Conservation (phyloP, 2,797 vertebrate genomes). For the Acanthiza pusilla region DNA sequence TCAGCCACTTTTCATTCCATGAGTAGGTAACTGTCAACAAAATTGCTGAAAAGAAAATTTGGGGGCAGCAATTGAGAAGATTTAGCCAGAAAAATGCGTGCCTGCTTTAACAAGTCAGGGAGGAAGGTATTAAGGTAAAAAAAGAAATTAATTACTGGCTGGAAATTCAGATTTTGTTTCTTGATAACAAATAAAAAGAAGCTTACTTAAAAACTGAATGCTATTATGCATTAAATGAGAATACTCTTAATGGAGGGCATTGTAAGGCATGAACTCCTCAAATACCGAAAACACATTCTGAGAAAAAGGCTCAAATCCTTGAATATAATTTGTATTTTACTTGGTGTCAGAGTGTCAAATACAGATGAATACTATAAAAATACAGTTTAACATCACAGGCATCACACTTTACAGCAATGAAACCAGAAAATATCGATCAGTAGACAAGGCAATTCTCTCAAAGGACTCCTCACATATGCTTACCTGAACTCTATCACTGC, state of each 20-base stretch:
- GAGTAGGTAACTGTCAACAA: not conserved
- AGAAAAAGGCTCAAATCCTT: not conserved
- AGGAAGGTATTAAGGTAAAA: not conserved
- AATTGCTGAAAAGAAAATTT: not conserved
- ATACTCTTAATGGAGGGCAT: not conserved
- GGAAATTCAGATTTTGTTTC: not conserved
- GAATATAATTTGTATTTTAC: not conserved
- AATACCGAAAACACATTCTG: not conserved
- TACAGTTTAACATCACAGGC: not conserved
- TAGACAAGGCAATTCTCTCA: not conserved
- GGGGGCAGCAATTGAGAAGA: not conserved
- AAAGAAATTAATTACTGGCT: not conserved
- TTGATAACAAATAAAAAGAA: not conserved
- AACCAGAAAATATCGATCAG: not conserved
- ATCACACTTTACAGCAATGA: not conserved
- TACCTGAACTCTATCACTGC: constrained; percentile 92
- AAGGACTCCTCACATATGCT: not conserved
- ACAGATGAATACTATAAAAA: not conserved
- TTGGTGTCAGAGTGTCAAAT: not conserved
- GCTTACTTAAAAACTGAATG: not conserved
- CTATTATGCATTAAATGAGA: not conserved
- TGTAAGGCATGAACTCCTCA: not conserved
- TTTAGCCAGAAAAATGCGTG: not conserved
- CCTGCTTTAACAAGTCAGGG: not conserved
- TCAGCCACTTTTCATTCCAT: not conserved